Conservation (phyloP, 2,113 vertebrate species). For the Syrrhaptes paradoxus region DNA sequence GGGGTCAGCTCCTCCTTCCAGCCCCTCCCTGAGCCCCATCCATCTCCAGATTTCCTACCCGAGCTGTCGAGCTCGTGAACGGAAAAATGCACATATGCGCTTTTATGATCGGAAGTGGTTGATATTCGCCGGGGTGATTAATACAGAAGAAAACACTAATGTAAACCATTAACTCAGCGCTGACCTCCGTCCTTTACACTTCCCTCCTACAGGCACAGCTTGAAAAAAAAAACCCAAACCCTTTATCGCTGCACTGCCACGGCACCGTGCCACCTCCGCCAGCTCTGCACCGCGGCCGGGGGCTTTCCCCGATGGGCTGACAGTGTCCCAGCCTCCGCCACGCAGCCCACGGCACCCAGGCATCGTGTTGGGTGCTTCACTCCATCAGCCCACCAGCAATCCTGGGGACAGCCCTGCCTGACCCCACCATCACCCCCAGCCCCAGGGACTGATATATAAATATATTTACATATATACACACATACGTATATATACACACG, state of each 20-base stretch:
- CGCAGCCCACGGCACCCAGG: accelerated
- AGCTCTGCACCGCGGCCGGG: accelerated
- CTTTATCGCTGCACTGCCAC: accelerated
- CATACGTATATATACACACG: too few species aligned
- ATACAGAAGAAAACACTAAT: neutral
- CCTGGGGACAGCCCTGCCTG: neutral
- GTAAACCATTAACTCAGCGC: conserved; percentile 52
- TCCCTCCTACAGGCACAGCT: neutral
- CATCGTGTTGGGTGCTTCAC: neutral
- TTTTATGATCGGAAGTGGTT: conserved; percentile 16
- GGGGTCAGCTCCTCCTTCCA: neutral
- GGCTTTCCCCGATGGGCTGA: neutral
- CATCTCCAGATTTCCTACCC: neutral
- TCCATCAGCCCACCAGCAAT: neutral
- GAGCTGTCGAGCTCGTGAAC: accelerated
- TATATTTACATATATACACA: too few species aligned
- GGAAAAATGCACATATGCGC: neutral
- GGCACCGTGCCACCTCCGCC: accelerated
- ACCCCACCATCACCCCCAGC: neutral
- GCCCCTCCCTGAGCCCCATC: neutral
- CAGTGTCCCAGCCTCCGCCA: neutral
- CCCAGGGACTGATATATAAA: neutral
- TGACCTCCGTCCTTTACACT: neutral
- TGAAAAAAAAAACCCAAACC: neutral
- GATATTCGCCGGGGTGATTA: neutral